Base-by-base conservation (phyloP, 2,888 invertebrate species). In the Trypoxylon attenuatum region DNA sequence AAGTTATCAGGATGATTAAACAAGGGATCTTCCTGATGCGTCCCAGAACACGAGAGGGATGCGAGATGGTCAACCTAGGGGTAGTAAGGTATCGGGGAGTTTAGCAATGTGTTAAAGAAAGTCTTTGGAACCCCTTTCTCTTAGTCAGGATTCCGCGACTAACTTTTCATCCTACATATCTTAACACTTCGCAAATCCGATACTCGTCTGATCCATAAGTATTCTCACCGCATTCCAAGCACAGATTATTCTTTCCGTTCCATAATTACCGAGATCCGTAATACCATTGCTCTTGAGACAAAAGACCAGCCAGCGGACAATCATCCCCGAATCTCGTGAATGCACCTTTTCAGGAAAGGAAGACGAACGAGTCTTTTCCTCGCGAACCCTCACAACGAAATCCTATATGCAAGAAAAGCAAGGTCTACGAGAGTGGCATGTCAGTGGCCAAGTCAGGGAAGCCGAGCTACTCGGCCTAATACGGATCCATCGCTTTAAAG, bases 401-500 rank as follows among this genome's bases (percentile, higher is more conserved):
- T 23, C 18, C 19, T 0, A 10, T 16, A 16, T n/a, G 2, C 6
- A 15, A 22, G 22, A 22, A 38, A 15, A 13, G 33, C 13, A 10
- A 6, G 33, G 33, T n/a, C 25, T 25, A 8, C 25, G 25, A 8
- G 25, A 8, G 25, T 25, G 25, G 25, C 25, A n/a, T n/a, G 25
- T 5, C 25, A 8, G 25, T 25, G 25, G n/a, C 13, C 4, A 33
- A 33, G 33, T 10, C n/a, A 10, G 33, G 33, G 33, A 33, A 33
- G 33, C 8, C 33, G 33, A 33, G 43, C 33, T 41, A n/a, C 22
- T 27, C 41, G 42, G 15, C 51, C 71, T 77, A 79, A 81, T 81
- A 82, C 75, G 78, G 67, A 78, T 71, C 81, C 83, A 84, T 85
- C 83, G 82, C 83, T 84, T 85, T 84, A 85, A 85, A 85, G 74